Conservation (phyloP, 2,797 vertebrate species). For the Crocodylus rhombifer region DNA sequence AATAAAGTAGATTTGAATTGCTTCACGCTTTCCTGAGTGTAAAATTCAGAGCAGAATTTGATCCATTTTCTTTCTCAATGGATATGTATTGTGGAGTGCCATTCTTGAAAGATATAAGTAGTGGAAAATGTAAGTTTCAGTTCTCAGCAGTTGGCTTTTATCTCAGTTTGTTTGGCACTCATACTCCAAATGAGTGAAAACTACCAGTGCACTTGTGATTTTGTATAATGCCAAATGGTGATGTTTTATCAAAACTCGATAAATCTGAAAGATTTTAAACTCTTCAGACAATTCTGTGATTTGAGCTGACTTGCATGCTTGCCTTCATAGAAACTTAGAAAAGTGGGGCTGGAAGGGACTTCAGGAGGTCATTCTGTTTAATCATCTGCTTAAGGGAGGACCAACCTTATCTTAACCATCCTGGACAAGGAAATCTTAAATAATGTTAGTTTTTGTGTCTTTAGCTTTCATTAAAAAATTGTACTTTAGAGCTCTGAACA, state of each 20-base stretch:
- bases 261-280: too few relatives aligned
- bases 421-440: background rate
- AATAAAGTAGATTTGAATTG: background rate
- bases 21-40: background rate
- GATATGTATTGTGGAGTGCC: background rate
- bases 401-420: background rate
- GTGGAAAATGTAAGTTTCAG: background rate
- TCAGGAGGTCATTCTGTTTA: too few relatives aligned
- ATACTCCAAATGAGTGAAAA: background rate
- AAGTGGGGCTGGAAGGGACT: too few relatives aligned
- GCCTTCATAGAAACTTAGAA: too few relatives aligned
- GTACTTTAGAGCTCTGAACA: background rate
- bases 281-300: background rate
- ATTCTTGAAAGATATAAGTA: background rate
- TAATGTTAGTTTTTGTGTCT: background rate
- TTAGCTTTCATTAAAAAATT: background rate
- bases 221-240: background rate
- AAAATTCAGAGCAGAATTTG: background rate
- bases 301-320: background rate
- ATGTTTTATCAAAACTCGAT: background rate
- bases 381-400: too few relatives aligned
- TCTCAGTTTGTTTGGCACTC: background rate
- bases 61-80: background rate
- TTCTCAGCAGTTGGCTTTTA: background rate
- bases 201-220: background rate